Evolutionary conservation across 1,140 invertebrate genomes (phyloP), one percentile per base, ranked within the genome.

Genomic region (Conus ventricosus): DNA sequence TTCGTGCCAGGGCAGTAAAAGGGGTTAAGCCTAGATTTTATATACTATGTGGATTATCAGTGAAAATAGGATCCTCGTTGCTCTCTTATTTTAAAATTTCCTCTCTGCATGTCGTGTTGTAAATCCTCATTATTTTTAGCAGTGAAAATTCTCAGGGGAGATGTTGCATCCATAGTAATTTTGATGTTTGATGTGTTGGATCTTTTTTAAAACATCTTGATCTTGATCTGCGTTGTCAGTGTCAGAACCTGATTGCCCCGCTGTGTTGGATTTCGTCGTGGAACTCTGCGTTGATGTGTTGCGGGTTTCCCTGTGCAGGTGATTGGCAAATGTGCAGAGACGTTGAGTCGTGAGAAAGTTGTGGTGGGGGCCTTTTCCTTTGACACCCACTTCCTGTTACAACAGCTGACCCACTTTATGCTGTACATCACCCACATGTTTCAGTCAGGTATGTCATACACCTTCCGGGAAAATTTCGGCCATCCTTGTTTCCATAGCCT

Each of bases 401-500:
- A 96, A 90, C 95, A 95, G 90, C 92, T 96, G 54, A 91, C 95
- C 11, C 95, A 96, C 60, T 96, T 97, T 82, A 92, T 97, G 15
- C 95, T 97, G 87, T 96, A 96, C 87, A 96, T 97, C 88, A 96
- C 96, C 20, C 96, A 97, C 91, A 96, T 97, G 95, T 97, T 97
- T 91, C 97, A 97, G 90, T 97, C 97, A 92, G 97, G 96, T 96
- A 94, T 94, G 89, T 88, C 5, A 8, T 1, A 27, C 20, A 25
- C 25, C 17, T 3, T 20, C 67, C 67, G 0, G 20, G 67, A 17
- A 15, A 75, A n/a, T n/a, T 5, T 5, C 17, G 5, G 13, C n/a
- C 67, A 75, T 20, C 17, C 57, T 39, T 39, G 39, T 39, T 39
- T 39, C 39, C 39, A 39, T 39, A 39, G 39, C 39, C 39, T 39